A percentile compares a stretch with the other conserved stretches of the same genome.
Evolutionary conservation across 2,113 vertebrate species (phyloP).

Genomic region (Phrynosoma blainvillii): DNA sequence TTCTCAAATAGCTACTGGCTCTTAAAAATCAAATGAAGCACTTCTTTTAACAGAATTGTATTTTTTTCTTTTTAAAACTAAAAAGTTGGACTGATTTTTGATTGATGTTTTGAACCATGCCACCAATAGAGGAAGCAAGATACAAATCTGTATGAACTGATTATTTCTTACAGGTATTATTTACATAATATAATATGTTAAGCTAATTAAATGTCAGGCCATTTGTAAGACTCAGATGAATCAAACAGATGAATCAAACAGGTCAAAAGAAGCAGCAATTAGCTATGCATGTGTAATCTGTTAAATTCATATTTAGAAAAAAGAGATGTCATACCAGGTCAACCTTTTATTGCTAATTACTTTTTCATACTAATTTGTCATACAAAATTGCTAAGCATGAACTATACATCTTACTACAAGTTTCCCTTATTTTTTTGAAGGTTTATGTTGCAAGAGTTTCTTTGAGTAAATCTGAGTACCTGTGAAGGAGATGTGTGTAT

Average conservation of each 20-base stretch:
- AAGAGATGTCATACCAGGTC: slow-evolving; percentile 56
- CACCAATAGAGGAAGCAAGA: slow-evolving; percentile 45
- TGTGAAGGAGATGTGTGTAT: neutral
- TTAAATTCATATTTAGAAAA: slow-evolving; percentile 73
- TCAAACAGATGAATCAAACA: slow-evolving; percentile 66
- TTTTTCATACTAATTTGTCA: slow-evolving; percentile 65
- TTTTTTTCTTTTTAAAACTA: neutral
- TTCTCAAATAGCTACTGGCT: neutral
- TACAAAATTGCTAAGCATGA: slow-evolving; percentile 40
- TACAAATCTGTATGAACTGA: slow-evolving; percentile 66
- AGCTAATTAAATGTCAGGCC: slow-evolving; percentile 77
- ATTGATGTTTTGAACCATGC: slow-evolving; percentile 2
- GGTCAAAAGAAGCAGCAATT: slow-evolving; percentile 77
- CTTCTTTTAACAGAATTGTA: neutral
- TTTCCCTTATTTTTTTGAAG: slow-evolving; percentile 18
- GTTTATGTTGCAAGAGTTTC: neutral
- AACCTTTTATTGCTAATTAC: slow-evolving; percentile 70
- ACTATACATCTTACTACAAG: slow-evolving; percentile 26
- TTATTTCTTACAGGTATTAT: slow-evolving; percentile 60
- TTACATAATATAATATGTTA: slow-evolving; percentile 74
- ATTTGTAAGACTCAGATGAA: slow-evolving; percentile 62
- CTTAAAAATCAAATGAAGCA: slow-evolving; percentile 1
- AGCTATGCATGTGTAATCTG: slow-evolving; percentile 73
- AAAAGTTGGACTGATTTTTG: neutral
- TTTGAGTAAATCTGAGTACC: slow-evolving; percentile 23